phyloP scores from a whole-genome alignment of 2,888 invertebrate genomes.

The Corythucha ciliata region DNA sequence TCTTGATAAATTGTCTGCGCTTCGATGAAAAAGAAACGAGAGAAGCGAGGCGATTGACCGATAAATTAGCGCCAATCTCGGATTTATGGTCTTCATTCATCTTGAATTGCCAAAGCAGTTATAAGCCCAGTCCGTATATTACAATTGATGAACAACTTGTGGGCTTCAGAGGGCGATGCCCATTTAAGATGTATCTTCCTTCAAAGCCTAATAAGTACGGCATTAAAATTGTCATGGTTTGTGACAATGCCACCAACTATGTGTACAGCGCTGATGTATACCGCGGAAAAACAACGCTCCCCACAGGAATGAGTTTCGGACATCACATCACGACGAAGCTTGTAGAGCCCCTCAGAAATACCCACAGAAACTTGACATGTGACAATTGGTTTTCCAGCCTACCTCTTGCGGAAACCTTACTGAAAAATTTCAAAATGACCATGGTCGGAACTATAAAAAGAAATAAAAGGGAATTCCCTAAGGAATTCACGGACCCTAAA shows the following conservation, averaged over 20 bases:
- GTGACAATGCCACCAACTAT: conserved; percentile 3
- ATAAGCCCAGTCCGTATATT: too few relatives aligned
- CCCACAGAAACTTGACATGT: conserved; percentile 28
- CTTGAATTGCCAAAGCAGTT: too few relatives aligned
- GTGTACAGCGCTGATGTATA: conserved; percentile 7
- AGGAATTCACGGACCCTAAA: conserved; percentile 32
- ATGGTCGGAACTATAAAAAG: conserved; percentile 28
- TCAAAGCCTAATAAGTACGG: too few relatives aligned
- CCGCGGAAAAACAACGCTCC: conserved; percentile 2
- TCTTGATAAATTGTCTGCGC: too few relatives aligned
- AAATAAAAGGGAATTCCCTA: conserved; percentile 37
- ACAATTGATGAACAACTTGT: too few relatives aligned
- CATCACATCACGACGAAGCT: not conserved
- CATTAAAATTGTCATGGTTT: conserved; percentile 10
- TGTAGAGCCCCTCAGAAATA: conserved; percentile 5
- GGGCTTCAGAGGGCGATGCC: too few relatives aligned
- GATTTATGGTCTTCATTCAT: too few relatives aligned
- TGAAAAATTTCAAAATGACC: conserved; percentile 24
- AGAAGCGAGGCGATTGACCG: too few relatives aligned
- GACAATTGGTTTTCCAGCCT: conserved; percentile 31
- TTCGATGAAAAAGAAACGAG: too few relatives aligned
- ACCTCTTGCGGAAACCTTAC: conserved; percentile 29
- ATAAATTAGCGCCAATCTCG: too few relatives aligned
- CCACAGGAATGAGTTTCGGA: not conserved
- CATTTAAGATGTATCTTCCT: too few relatives aligned